Evolutionary conservation across 53 echinoderm and acorn worm genomes (phyloP).

Genomic region (Hippasteria phrygiana): DNA sequence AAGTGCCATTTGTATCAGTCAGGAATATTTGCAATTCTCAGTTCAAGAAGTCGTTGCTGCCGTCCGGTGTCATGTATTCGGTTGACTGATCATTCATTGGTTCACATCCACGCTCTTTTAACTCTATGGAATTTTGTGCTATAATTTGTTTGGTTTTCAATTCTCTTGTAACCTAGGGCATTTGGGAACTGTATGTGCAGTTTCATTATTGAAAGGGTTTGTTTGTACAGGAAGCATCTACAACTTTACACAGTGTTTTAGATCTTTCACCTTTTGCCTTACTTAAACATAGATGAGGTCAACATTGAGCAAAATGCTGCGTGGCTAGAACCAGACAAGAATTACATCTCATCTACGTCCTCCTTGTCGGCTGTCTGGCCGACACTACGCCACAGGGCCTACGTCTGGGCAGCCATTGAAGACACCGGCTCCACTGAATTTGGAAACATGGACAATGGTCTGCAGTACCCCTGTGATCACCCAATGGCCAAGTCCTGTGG

Average conservation of each 20-base stretch:
- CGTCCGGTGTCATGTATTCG: too few relatives aligned
- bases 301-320: constrained; percentile 49
- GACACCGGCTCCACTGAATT: constrained; percentile 5
- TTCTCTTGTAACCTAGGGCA: too few relatives aligned
- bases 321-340: constrained; percentile 61
- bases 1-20: too few relatives aligned
- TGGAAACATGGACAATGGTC: constrained; percentile 38
- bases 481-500: constrained; percentile 42
- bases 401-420: constrained; percentile 61
- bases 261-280: neutral
- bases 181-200: too few relatives aligned
- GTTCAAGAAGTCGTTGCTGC: too few relatives aligned
- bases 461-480: constrained; percentile 47
- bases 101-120: too few relatives aligned
- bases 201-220: too few relatives aligned
- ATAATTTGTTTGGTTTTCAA: too few relatives aligned
- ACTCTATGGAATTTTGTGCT: too few relatives aligned
- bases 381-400: constrained; percentile 55
- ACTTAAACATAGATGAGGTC: constrained; percentile 29
- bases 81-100: too few relatives aligned
- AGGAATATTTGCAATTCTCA: too few relatives aligned
- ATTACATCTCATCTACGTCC: constrained; percentile 30
- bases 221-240: too few relatives aligned
- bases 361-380: constrained; percentile 70
- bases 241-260: neutral